These are phyloP conservation scores for Drosophila murphyi DNA, from an alignment of 1,140 invertebrate genomes.

Conservation along the genomic window DNA sequence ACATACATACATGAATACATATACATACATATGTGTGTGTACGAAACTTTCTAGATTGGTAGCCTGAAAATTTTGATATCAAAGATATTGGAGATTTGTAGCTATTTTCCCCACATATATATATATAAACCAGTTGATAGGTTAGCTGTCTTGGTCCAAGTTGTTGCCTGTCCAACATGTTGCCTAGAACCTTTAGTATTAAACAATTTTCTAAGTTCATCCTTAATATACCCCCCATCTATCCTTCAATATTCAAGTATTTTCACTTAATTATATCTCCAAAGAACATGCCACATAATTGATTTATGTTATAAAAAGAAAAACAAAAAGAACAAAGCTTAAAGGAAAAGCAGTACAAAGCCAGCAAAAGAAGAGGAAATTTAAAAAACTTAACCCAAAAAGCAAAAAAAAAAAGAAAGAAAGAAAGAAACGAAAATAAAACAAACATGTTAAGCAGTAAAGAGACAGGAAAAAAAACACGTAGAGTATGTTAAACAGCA, in stretches of 20 bases:
- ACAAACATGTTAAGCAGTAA: conserved; percentile 6
- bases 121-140: conserved; percentile 10
- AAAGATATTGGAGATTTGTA: conserved; percentile 6
- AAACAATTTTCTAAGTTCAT: conserved; percentile 40
- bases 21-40: conserved; percentile 3
- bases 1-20: not conserved
- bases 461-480: conserved; percentile 20
- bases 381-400: not conserved
- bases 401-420: not conserved
- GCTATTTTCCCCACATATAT: not conserved
- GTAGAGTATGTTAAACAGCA: conserved; percentile 7
- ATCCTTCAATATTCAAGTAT: not conserved
- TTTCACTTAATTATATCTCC: not conserved
- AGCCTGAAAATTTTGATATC: conserved; percentile 1
- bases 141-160: conserved; percentile 13
- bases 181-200: conserved; percentile 26
- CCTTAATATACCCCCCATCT: not conserved
- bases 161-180: conserved; percentile 11
- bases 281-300: not conserved
- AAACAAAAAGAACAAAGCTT: too few species aligned
- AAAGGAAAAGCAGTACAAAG: conserved; percentile 40
- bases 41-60: conserved; percentile 10
- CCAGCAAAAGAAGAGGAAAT: conserved; percentile 12
- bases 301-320: not conserved
- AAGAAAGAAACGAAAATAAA: not conserved